Base-by-base conservation (phyloP, 1,140 invertebrate genomes). In the Orchestia grillus region DNA sequence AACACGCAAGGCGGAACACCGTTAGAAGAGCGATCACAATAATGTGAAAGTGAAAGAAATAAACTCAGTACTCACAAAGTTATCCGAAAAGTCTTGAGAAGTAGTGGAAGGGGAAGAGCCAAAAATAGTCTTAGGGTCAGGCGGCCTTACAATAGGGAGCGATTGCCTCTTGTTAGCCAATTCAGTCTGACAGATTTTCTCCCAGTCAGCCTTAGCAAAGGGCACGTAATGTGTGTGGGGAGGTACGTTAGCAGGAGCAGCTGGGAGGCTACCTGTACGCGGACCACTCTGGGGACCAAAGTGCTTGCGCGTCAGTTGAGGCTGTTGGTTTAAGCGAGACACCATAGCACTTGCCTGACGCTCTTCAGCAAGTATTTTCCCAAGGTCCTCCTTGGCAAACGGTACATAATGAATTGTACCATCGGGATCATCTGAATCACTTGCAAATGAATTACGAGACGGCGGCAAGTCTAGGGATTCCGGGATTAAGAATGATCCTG, bases 361-460 rank as follows among this genome's bases (percentile, higher is more conserved):
- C 92, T 94, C 92, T n/a, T 94, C 92, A 6, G 44, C 44, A 44
- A 94, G 28, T n/a, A 94, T 94, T 45, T 40, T 94, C 44, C 44
- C 44, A 19, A 94, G 44, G 40, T 94, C 92, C 44, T 94, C 92
- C 44, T 47, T 94, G 3, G 92, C 92, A 40, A 94, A 94, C 6
- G 92, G 92, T 6, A 94, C 92, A 47, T 94, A 94, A 94, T 94
- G 92, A 47, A 94, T 94, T 11, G 92, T 94, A n/a, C 44, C 44
- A 47, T 94, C 92, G 43, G 41, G 43, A 6, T 94, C 92, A 94
- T 94, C 92, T 45, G 92, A 94, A 47, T 94, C 92, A 47, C 92
- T 94, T 47, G 92, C 92, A 45, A 47, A 94, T 0, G 92, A 94
- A 40, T 94, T 44, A 28, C 92, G 92, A 40, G 92, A 94, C 19